Evolutionary conservation across 2,888 invertebrate species (phyloP), one percentile per base, ranked within the genome.

Genomic region (Apamea crenata): DNA sequence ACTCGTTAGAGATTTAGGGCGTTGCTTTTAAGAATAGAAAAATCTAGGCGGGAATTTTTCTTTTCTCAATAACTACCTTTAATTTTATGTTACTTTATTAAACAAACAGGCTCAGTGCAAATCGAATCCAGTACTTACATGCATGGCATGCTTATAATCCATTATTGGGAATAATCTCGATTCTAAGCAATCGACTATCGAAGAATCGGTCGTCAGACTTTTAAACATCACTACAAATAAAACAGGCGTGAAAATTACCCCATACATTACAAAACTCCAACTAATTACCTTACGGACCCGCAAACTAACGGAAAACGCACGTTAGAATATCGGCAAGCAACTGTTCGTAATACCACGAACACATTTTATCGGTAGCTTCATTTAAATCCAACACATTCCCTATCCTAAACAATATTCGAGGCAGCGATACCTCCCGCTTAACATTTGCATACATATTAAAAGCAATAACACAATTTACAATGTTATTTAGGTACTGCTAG

Each of bases 391-490:
- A 75, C 77, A 70, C 59, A 75, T 77, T 79, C 59, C 74, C 72
- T 65, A 50, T 81, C 81, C 7, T 29, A 72, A 36, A 87, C 86
- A 87, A 87, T 86, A 84, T 87, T 81, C 47, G 63, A 86, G 63
- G 77, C 44, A 47, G 40, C 63, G 74, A 82, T 80, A 74, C 79
- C 74, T 77, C 69, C 71, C 70, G 72, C 32, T 80, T 70, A 75
- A 81, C 69, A 86, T 87, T 87, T 78, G 82, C 87, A 87, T 87
- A 86, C 78, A 87, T 87, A 87, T 87, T 88, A 88, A 82, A 88
- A 85, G 84, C 83, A 76, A 81, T 78, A 80, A 83, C 82, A 86
- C 78, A 81, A 78, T 84, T 88, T 83, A 86, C 80, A 80, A 76
- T 73, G 80, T 77, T 81, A 83, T 81, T 80, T 82, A 65, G 25